phyloP scores from a whole-genome alignment of 2,113 vertebrate genomes.

The Halichoerus grypus region DNA sequence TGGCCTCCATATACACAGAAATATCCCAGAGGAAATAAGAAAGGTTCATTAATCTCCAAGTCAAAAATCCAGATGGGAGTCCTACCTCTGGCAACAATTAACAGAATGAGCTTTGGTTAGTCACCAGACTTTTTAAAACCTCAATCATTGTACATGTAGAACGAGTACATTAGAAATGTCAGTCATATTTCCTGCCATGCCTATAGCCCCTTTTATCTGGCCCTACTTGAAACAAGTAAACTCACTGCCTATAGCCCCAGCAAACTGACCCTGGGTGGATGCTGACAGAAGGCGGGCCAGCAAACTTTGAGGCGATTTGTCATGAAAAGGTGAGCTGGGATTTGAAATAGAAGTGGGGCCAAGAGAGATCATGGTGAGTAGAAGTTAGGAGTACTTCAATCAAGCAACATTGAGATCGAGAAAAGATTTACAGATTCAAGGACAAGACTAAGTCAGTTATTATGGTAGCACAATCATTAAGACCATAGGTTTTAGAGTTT shows the following conservation, averaged over 20 bases:
- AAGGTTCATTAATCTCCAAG: background rate
- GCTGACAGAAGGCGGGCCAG: background rate
- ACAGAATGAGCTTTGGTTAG: background rate
- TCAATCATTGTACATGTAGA: background rate
- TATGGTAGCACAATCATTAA: background rate
- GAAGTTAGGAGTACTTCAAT: background rate
- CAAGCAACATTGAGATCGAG: background rate
- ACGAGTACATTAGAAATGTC: background rate
- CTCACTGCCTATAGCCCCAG: background rate
- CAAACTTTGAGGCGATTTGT: background rate
- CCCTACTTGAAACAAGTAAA: background rate
- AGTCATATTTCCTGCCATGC: background rate
- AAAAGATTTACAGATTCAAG: conserved; percentile 6
- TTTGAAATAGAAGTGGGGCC: background rate
- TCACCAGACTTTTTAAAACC: background rate
- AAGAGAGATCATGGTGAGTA: background rate
- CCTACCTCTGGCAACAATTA: background rate
- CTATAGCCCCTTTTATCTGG: background rate
- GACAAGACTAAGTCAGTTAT: background rate
- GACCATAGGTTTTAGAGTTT: background rate
- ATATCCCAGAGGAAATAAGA: background rate
- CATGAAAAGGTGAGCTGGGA: background rate
- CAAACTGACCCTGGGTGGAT: background rate
- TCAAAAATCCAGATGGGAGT: background rate
- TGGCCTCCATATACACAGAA: background rate